A percentile compares a stretch with the other conserved stretches of the same genome.
Evolutionary conservation across 1,140 invertebrate genomes (phyloP).

Genomic region (Microplitis demolitor): DNA sequence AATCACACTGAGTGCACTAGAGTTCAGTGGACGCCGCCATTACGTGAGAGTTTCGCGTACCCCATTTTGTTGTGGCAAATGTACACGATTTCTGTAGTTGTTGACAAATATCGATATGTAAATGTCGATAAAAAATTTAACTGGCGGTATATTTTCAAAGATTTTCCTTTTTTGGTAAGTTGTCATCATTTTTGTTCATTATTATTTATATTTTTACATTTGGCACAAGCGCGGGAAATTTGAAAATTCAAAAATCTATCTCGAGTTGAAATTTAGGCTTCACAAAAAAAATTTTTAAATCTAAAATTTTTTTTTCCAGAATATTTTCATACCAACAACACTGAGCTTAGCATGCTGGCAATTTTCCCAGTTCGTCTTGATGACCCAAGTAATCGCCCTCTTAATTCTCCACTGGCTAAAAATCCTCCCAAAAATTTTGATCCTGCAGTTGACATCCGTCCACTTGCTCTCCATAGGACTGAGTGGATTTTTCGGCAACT

Average conservation of each 20-base stretch:
- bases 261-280: not conserved
- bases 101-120: constrained; percentile 31
- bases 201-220: too few relatives aligned
- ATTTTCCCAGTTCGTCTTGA: constrained; percentile 79
- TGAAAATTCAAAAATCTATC: not conserved
- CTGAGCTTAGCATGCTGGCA: constrained; percentile 71
- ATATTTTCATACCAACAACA: constrained; percentile 45
- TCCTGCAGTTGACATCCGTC: constrained; percentile 60
- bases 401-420: constrained; percentile 69
- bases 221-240: too few relatives aligned
- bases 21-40: constrained; percentile 83
- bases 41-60: constrained; percentile 82
- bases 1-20: constrained; percentile 81
- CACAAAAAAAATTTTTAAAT: too few relatives aligned
- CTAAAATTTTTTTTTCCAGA: constrained; percentile 42
- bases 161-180: constrained; percentile 36
- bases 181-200: too few relatives aligned
- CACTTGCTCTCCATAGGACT: constrained; percentile 67
- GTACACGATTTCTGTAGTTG: constrained; percentile 54
- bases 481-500: constrained; percentile 59
- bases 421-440: constrained; percentile 63
- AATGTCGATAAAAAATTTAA: constrained; percentile 17
- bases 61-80: constrained; percentile 68
- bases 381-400: constrained; percentile 71
- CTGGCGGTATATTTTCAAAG: constrained; percentile 26